Base-by-base conservation (phyloP, 2,888 invertebrate species). In the Sinopyrophorus schimmeli region DNA sequence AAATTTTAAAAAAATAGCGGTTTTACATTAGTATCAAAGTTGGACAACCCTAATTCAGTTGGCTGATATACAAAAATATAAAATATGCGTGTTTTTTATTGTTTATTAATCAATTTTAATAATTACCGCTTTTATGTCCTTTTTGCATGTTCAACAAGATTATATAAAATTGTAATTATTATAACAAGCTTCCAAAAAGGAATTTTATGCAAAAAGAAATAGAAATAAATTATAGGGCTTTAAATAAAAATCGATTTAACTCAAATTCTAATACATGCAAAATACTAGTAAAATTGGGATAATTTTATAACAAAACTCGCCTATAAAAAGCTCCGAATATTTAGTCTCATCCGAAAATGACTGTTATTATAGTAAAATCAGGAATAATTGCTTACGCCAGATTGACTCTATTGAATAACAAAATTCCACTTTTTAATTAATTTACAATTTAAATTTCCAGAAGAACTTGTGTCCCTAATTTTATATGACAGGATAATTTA, bases 341-440 rank as follows among this genome's bases (percentile, higher is more conserved):
- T 14, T n/a, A n/a, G 24, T 24, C 14, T 10, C 35, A 24, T 14
- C 23, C 10, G 15, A 14, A 49, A 49, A 43, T 38, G 27, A 20
- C 43, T 27, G 38, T 43, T 32, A 49, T 49, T 43, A 49, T 43
- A 43, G 30, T 38, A 21, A 43, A 49, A 49, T 49, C 49, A 34
- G 14, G 37, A 24, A 43, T 49, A 49, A 49, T 49, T 49, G 49
- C 49, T 49, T 43, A 21, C 49, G 23, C 38, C 30, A 43, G 17
- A 35, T 42, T 26, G 26, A 32, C 42, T 32, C 17, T 31, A 14
- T 21, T 34, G 43, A 34, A 43, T 43, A 43, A 43, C 26, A 31
- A 43, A 27, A 28, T 35, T 46, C 30, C 31, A 27, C 24, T 21
- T 27, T 30, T 18, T 24, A 42, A 42, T 40, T 40, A 40, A 40